Conservation (phyloP, 1,140 invertebrate genomes). For the Nasonia giraulti region DNA sequence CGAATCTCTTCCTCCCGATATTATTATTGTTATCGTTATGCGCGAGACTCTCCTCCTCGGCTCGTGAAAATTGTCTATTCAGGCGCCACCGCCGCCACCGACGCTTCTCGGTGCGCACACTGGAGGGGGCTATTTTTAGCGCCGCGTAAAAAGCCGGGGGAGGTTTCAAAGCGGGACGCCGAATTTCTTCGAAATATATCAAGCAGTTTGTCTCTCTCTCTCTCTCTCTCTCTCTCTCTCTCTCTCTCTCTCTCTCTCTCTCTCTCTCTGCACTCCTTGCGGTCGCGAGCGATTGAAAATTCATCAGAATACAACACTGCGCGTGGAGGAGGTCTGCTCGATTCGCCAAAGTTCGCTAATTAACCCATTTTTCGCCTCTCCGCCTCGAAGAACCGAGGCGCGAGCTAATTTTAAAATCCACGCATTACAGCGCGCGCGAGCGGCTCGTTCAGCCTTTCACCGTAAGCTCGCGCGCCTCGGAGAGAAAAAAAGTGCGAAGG, state of each 20-base stretch:
- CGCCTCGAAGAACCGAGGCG: background rate
- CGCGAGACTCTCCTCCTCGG: background rate
- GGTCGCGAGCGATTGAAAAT: too few relatives aligned
- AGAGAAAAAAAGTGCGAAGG: background rate
- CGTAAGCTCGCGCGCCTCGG: background rate
- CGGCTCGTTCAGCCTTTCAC: background rate
- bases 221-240: too few relatives aligned
- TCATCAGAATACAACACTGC: too few relatives aligned
- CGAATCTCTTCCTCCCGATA: background rate
- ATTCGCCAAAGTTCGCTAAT: background rate
- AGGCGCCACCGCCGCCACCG: background rate
- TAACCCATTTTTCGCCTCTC: background rate
- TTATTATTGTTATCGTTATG: background rate
- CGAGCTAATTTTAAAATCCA: slow-evolving; percentile 44
- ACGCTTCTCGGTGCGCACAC: background rate
- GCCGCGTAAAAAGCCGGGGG: background rate
- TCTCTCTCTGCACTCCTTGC: too few relatives aligned
- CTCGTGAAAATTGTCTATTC: slow-evolving; percentile 24
- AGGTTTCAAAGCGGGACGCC: too few relatives aligned
- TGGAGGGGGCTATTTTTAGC: slow-evolving; percentile 11
- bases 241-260: too few relatives aligned
- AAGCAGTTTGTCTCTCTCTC: too few relatives aligned
- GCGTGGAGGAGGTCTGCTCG: background rate
- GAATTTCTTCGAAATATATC: too few relatives aligned
- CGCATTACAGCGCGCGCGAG: background rate